phyloP scores from a whole-genome alignment of 2,797 vertebrate species.

The Pogonophryne albipinna region DNA sequence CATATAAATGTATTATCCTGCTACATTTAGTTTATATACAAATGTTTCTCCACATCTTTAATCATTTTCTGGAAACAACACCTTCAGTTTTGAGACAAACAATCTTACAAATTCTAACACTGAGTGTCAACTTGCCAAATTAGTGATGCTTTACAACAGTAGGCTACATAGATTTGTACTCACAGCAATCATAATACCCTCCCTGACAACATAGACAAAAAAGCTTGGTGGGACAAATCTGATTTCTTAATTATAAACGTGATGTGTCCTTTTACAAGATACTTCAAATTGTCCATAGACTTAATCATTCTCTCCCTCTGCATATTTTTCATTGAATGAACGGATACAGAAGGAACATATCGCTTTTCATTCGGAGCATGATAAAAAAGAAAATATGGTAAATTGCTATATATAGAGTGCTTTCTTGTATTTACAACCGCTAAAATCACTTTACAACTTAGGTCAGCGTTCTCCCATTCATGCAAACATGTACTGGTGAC shows the following conservation, averaged over 20 bases:
- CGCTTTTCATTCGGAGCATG: not conserved
- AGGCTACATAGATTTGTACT: not conserved
- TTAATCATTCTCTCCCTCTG: not conserved
- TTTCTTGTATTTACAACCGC: no score
- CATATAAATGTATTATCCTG: not conserved
- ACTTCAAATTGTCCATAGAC: not conserved
- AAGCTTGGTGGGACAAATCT: not conserved
- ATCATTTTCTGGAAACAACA: not conserved
- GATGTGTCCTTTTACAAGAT: no score
- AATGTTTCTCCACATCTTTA: constrained; percentile 1
- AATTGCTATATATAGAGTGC: no score
- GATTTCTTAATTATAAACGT: no score
- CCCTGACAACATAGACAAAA: not conserved
- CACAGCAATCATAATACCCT: no score
- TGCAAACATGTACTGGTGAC: no score
- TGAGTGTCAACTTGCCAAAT: not conserved
- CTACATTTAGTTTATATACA: not conserved
- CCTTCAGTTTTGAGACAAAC: not conserved
- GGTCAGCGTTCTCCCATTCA: no score
- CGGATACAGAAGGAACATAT: not conserved
- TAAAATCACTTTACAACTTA: no score
- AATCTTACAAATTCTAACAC: not conserved
- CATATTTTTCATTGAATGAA: not conserved
- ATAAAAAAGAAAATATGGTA: not conserved
- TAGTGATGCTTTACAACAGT: not conserved